Evolutionary conservation across 2,888 invertebrate species (phyloP).

Genomic region (Pinctada fucata): DNA sequence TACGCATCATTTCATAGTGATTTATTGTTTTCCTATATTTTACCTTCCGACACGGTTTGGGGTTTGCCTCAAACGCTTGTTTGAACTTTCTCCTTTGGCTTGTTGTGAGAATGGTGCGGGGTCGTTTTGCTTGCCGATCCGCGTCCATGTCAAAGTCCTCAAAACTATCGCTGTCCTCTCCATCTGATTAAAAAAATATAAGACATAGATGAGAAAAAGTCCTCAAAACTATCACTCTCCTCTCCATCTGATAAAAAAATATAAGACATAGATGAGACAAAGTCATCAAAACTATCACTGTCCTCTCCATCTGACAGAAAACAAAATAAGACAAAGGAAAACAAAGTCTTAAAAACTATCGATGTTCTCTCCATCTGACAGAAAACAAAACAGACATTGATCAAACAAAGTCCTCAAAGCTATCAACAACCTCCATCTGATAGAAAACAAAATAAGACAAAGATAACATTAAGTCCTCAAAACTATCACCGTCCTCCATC

Average conservation of each 20-base stretch:
- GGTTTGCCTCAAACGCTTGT: constrained; percentile 97
- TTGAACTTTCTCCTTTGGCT: constrained; percentile 98
- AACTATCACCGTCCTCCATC: constrained; percentile 71
- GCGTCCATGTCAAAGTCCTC: constrained; percentile 72
- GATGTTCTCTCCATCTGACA: constrained; percentile 68
- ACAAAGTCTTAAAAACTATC: constrained; percentile 71
- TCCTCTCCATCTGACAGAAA: constrained; percentile 63
- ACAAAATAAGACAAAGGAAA: not conserved
- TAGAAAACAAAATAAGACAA: not conserved
- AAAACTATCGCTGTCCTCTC: constrained; percentile 73
- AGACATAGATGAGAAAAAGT: constrained; percentile 40
- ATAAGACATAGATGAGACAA: constrained; percentile 43
- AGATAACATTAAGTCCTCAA: constrained; percentile 66
- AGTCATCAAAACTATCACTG: constrained; percentile 73
- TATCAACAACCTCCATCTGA: constrained; percentile 65
- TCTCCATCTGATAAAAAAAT: constrained; percentile 58
- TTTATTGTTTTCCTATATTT: constrained; percentile 26
- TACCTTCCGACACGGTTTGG: constrained; percentile 96
- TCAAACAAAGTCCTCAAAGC: constrained; percentile 67
- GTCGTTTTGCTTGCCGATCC: constrained; percentile 91
- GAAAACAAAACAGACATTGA: not conserved
- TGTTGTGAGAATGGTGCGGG: constrained; percentile 97
- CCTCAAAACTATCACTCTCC: constrained; percentile 73
- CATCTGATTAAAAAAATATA: constrained; percentile 41
- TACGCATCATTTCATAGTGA: too few species aligned